Evolutionary conservation across 2,797 vertebrate species (phyloP), one percentile per base, ranked within the genome.

Genomic region (Novumbra hubbsi): DNA sequence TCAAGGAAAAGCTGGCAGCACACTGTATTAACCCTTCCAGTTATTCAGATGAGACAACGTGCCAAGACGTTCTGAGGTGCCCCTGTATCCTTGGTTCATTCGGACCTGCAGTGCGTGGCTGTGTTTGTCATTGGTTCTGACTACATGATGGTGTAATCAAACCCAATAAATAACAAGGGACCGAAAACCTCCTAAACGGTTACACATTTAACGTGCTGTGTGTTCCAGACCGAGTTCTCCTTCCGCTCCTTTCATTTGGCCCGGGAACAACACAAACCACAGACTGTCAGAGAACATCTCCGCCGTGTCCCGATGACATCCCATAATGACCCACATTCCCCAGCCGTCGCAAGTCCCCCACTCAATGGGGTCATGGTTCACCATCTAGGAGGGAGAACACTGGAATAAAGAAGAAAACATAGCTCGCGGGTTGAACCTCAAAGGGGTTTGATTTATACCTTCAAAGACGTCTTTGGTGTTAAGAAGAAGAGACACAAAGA

Each of bases 381-480:
- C 85, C 82, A 62, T 80, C 81, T 76, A 21, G 77, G 76, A 83
- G 83, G 85, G 80, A 84, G 82, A 81, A 84, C 75, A 83, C 32
- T 78, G 81, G 88, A 73, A 80, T 78, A 83, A 79, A 83, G 55
- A 57, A 57, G 84, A 57, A 57, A 84, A 67, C 81, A 76, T 55
- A 57, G 74, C 45, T 84, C 80, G 91, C 88, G 86, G 79, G 83
- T 85, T 84, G 71, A 73, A 80, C 82, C 83, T 88, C 86, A 81
- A 83, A 80, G 82, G 83, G 78, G 80, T 77, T 78, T 80, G 68
- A 81, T 76, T 73, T 85, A 77, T 80, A 84, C 80, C 86, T 86
- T 78, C 80, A 77, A 28, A 85, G 76, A 32, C 76, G 73, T 88
- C 84, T 81, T 78, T 76, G 78, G 77, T 76, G 71, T 78, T 85